Evolutionary conservation across 2,888 invertebrate genomes (phyloP).

Genomic region (Lasius fuliginosus): DNA sequence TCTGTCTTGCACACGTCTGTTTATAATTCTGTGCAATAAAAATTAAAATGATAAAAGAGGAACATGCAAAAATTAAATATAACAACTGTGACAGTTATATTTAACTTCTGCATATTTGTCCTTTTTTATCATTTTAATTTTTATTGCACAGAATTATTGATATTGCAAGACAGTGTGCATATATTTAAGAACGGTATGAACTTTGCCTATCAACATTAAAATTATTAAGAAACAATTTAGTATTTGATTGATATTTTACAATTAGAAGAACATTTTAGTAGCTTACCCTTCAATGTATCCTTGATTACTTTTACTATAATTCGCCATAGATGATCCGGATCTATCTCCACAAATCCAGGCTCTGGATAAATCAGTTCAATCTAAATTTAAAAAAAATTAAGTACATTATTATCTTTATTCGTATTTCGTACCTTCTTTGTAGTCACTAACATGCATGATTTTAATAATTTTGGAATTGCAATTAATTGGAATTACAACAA

Average conservation of each 20-base stretch:
- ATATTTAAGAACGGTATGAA: background rate
- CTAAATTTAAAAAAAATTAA: constrained; percentile 86
- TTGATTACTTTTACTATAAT: constrained; percentile 90
- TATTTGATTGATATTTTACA: background rate
- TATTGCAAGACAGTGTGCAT: background rate
- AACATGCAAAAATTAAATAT: too few relatives aligned
- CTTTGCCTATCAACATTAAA: background rate
- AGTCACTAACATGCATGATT: background rate
- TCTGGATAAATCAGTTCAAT: constrained; percentile 92
- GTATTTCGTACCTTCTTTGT: background rate
- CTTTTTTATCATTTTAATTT: background rate
- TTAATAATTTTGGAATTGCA: background rate
- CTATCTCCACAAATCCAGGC: constrained; percentile 95
- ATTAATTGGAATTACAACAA: too few relatives aligned
- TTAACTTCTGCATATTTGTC: background rate
- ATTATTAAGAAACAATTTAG: background rate
- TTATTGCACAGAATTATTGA: background rate
- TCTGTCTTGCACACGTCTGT: too few relatives aligned
- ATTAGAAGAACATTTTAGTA: background rate
- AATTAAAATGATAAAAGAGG: too few relatives aligned
- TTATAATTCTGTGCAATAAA: too few relatives aligned
- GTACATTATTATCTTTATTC: background rate
- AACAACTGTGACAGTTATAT: background rate
- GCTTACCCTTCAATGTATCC: constrained; percentile 90
- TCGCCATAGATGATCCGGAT: constrained; percentile 93